phyloP scores from a whole-genome alignment of 1,140 invertebrate species.

The Ruditapes philippinarum region DNA sequence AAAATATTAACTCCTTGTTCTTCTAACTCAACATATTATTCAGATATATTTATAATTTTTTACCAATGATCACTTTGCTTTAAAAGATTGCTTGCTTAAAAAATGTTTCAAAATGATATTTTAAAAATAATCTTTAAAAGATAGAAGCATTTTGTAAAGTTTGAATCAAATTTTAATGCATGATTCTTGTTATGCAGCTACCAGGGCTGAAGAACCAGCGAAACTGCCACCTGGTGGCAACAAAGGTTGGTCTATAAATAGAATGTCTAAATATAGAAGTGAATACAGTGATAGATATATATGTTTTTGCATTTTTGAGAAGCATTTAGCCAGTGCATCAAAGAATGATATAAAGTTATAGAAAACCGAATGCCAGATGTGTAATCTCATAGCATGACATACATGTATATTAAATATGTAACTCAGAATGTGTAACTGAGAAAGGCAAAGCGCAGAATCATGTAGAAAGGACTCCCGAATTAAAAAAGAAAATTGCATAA shows the following conservation, averaged over 20 bases:
- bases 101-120: neutral
- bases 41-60: neutral
- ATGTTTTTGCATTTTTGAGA: constrained; percentile 39
- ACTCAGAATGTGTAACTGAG: neutral
- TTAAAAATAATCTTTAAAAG: neutral
- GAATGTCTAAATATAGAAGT: constrained; percentile 52
- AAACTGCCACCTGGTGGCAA: constrained; percentile 32
- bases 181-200: constrained; percentile 64
- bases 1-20: neutral
- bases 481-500: neutral
- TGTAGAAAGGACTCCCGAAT: too few species aligned
- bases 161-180: constrained; percentile 42
- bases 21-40: neutral
- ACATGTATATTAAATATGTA: neutral
- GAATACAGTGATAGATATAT: neutral
- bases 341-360: neutral
- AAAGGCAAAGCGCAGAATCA: too few species aligned
- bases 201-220: constrained; percentile 39
- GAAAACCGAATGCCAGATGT: neutral
- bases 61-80: too few species aligned
- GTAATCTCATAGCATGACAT: constrained; percentile 7
- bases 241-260: constrained; percentile 68
- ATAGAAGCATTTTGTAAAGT: constrained; percentile 28
- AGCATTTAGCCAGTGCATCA: constrained; percentile 35
- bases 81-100: constrained; percentile 16